phyloP scores from a whole-genome alignment of 30 jellyfish, hydroid and myxozoan species.

The Cassiopea andromeda region DNA sequence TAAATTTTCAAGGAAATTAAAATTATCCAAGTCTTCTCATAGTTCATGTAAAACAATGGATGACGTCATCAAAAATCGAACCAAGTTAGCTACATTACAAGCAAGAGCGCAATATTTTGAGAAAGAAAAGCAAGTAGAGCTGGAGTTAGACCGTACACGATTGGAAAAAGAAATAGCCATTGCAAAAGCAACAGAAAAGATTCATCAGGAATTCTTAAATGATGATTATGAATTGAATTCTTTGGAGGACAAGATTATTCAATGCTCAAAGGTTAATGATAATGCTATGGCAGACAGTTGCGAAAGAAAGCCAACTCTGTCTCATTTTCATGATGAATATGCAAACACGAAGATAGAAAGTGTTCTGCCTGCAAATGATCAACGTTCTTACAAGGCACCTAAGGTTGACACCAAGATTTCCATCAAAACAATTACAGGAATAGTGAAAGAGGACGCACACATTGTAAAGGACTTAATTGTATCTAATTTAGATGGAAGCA shows the following conservation, averaged over 20 bases:
- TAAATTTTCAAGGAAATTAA: not conserved
- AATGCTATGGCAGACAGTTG: slow-evolving; percentile 34
- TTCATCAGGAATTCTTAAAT: slow-evolving; percentile 40
- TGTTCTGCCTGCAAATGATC: not conserved
- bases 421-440: slow-evolving; percentile 46
- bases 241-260: slow-evolving; percentile 31
- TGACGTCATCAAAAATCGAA: slow-evolving; percentile 40
- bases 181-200: slow-evolving; percentile 53
- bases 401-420: slow-evolving; percentile 6
- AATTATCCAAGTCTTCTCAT: slow-evolving; percentile 3
- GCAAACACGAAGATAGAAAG: slow-evolving; percentile 25
- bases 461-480: slow-evolving; percentile 12
- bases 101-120: slow-evolving; percentile 16
- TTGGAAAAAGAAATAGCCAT: slow-evolving; percentile 54
- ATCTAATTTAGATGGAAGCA: slow-evolving; percentile 28
- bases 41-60: slow-evolving; percentile 42
- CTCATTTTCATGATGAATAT: slow-evolving; percentile 29
- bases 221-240: slow-evolving; percentile 36
- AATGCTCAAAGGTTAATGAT: slow-evolving; percentile 4
- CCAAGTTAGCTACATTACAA: slow-evolving; percentile 30
- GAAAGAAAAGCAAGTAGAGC: slow-evolving; percentile 17
- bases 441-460: slow-evolving; percentile 18
- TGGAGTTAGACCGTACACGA: slow-evolving; percentile 36
- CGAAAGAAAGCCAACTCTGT: slow-evolving; percentile 42
- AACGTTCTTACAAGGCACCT: not conserved